phyloP scores from a whole-genome alignment of 2,888 invertebrate species.

The Lithophane socia region DNA sequence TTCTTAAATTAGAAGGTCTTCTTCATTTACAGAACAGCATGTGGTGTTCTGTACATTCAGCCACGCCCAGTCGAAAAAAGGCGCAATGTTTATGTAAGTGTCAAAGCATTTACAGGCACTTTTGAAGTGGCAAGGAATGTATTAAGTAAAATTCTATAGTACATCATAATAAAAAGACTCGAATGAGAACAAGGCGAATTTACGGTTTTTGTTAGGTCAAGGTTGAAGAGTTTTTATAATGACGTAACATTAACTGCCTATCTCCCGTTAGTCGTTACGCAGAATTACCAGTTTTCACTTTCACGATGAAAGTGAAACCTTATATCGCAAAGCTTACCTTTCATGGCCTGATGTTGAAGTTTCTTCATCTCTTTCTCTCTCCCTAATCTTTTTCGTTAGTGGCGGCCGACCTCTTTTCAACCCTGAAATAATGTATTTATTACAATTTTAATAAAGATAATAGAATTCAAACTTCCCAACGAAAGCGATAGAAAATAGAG shows the following conservation, averaged over 20 bases:
- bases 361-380: constrained; percentile 82
- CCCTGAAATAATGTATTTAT: constrained; percentile 73
- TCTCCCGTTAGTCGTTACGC: constrained; percentile 17
- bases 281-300: constrained; percentile 39
- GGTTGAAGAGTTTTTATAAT: constrained; percentile 25
- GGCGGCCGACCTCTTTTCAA: constrained; percentile 87
- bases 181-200: background rate
- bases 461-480: too few relatives aligned
- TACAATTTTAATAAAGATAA: background rate
- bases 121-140: background rate
- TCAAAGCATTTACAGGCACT: background rate
- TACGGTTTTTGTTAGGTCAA: constrained; percentile 29
- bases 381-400: constrained; percentile 81
- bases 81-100: background rate
- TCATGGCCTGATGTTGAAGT: constrained; percentile 79
- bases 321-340: constrained; percentile 70
- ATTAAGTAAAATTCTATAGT: background rate
- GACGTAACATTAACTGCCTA: constrained; percentile 6
- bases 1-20: background rate
- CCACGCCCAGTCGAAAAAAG: background rate
- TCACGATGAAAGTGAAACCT: constrained; percentile 44
- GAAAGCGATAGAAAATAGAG: background rate
- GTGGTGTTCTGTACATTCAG: background rate
- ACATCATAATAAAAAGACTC: background rate
- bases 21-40: background rate